A percentile compares a stretch with the other conserved stretches of the same genome.
Evolutionary conservation across 2,888 invertebrate genomes (phyloP).

Genomic region (Diabrotica balteata): DNA sequence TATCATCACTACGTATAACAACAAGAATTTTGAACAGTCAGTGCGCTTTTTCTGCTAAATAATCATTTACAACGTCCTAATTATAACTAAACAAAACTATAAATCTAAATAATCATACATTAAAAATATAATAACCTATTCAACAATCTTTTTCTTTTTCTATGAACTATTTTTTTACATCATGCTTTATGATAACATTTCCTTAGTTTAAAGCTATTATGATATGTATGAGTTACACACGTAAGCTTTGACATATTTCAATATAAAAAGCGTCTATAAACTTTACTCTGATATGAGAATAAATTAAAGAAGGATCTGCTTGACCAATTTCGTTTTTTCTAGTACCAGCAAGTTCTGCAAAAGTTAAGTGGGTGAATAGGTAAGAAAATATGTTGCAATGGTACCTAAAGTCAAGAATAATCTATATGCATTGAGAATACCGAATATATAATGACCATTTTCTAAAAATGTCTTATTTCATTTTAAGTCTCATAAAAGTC

Average conservation of each 20-base stretch:
- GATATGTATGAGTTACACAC: constrained; percentile 59
- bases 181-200: constrained; percentile 18
- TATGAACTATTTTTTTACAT: constrained; percentile 18
- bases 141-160: constrained; percentile 22
- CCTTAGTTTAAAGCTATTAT: constrained; percentile 57
- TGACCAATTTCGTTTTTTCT: background rate
- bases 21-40: constrained; percentile 11
- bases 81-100: constrained; percentile 14
- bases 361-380: too few relatives aligned
- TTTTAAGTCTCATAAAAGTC: too few relatives aligned
- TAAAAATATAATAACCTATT: constrained; percentile 2
- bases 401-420: too few relatives aligned
- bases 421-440: too few relatives aligned
- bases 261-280: constrained; percentile 40
- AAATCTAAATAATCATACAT: constrained; percentile 12
- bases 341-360: too few relatives aligned
- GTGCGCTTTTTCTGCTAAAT: constrained; percentile 3
- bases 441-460: too few relatives aligned
- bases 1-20: background rate
- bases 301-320: constrained; percentile 29
- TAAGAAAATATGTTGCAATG: too few relatives aligned
- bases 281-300: constrained; percentile 31
- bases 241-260: constrained; percentile 55
- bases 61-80: constrained; percentile 3
- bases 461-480: too few relatives aligned